phyloP scores from a whole-genome alignment of 2,797 vertebrate species.

The Sebastes paucispinis region DNA sequence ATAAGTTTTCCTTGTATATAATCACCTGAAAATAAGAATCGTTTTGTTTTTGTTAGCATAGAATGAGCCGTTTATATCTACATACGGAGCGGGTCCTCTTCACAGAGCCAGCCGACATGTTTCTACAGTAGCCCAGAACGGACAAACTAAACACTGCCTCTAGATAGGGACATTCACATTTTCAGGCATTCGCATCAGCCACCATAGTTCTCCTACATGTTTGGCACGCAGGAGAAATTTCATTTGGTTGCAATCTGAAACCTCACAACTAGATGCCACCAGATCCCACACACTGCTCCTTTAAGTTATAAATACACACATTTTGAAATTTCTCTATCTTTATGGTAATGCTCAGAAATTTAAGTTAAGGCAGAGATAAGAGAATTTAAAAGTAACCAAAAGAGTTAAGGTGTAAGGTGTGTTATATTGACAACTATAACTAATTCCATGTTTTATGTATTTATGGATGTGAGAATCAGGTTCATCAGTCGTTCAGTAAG shows the following conservation, averaged over 20 bases:
- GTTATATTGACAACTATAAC: slow-evolving; percentile 13
- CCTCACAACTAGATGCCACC: background rate
- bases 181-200: rapidly evolving
- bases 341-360: background rate
- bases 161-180: background rate
- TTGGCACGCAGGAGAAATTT: background rate
- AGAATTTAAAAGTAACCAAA: background rate
- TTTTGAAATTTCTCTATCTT: background rate
- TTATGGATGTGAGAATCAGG: slow-evolving; percentile 36
- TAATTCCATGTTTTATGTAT: slow-evolving; percentile 56
- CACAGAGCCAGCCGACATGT: rapidly evolving
- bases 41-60: too few relatives aligned
- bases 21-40: too few relatives aligned
- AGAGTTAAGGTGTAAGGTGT: background rate
- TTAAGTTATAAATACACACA: background rate
- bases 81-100: too few relatives aligned
- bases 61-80: too few relatives aligned
- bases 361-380: background rate
- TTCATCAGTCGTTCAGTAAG: slow-evolving; percentile 33
- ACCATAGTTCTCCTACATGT: background rate
- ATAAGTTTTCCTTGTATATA: too few relatives aligned
- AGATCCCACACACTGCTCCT: background rate
- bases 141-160: background rate
- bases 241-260: background rate
- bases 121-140: background rate